phyloP scores from a whole-genome alignment of 2,888 invertebrate genomes.

The Cosmorhoe ocellata region DNA sequence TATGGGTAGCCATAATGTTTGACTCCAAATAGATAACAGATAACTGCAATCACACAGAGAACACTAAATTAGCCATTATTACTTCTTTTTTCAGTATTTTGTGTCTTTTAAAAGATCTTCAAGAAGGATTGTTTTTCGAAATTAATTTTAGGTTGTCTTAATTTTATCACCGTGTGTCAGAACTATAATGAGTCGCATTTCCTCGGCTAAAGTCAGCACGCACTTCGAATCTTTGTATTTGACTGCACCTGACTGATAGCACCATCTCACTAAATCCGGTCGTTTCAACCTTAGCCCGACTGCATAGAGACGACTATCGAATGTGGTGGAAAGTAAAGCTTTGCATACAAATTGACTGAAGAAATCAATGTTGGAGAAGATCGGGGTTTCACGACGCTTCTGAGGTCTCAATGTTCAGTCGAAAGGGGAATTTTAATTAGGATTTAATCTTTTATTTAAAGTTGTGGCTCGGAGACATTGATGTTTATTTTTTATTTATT shows the following conservation, averaged over 20 bases:
- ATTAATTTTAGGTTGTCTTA: no score
- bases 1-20: no score
- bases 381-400: slow-evolving; percentile 20
- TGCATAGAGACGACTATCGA: slow-evolving; percentile 10
- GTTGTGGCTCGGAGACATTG: no score
- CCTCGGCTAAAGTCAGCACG: slow-evolving; percentile 44
- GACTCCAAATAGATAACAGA: no score
- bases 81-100: no score
- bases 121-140: no score
- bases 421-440: slow-evolving; percentile 22
- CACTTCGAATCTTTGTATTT: slow-evolving; percentile 50
- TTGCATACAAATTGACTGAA: slow-evolving; percentile 50
- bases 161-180: slow-evolving; percentile 35
- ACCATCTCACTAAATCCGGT: not conserved
- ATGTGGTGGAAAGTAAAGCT: slow-evolving; percentile 18
- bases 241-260: slow-evolving; percentile 44
- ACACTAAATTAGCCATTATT: no score
- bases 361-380: slow-evolving; percentile 42
- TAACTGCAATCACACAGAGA: no score
- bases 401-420: slow-evolving; percentile 29
- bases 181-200: slow-evolving; percentile 48
- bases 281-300: slow-evolving; percentile 12
- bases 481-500: no score
- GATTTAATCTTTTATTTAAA: not conserved
- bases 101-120: no score